These are phyloP conservation scores for Phylloscopus trochilus DNA, from an alignment of 2,113 vertebrate species.

Conservation along the genomic window DNA sequence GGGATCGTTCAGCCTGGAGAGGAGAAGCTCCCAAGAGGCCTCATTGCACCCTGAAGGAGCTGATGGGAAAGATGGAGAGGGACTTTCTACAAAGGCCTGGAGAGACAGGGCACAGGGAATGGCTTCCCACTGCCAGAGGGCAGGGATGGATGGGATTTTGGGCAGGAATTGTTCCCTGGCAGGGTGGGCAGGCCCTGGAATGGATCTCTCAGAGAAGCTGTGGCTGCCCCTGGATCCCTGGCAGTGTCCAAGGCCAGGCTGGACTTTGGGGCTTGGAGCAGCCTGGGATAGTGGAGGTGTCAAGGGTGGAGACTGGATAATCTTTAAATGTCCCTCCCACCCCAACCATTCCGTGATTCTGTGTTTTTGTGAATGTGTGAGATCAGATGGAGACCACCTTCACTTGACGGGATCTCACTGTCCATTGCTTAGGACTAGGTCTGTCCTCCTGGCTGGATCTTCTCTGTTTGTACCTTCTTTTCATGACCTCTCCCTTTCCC, in stretches of 20 bases:
- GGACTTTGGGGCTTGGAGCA: not conserved
- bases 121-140: not conserved
- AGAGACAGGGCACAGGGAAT: not conserved
- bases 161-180: not conserved
- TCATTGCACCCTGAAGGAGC: not conserved
- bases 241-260: not conserved
- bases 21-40: not conserved
- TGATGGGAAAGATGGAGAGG: accelerated
- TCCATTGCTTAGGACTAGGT: accelerated
- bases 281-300: not conserved
- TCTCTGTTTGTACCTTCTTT: not conserved
- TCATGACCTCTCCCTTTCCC: not conserved
- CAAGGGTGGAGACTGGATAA: not conserved
- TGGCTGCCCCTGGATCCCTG: not conserved
- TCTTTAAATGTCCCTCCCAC: not conserved
- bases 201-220: not conserved
- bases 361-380: not conserved
- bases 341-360: not conserved
- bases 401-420: not conserved
- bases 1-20: not conserved
- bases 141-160: not conserved
- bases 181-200: not conserved
- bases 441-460: not conserved
- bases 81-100: accelerated
- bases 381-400: too few species aligned